Base-by-base conservation (phyloP, 1,140 invertebrate genomes). In the Bombus cullumanus region DNA sequence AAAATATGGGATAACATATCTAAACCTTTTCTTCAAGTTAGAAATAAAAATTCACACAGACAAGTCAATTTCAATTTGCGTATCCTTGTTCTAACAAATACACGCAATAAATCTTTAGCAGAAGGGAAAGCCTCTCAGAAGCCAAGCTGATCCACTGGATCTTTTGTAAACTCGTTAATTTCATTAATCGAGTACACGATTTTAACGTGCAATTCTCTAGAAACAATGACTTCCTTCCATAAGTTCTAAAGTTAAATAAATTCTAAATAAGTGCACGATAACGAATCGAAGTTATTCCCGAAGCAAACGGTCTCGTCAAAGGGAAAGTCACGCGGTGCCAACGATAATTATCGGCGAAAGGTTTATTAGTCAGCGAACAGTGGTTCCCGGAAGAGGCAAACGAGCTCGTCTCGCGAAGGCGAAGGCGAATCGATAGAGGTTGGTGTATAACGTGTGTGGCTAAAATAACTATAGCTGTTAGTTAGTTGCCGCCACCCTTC, bases 401-500 rank as follows among this genome's bases (percentile, higher is more conserved):
- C 59, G 83, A 88, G 74, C 75, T 81, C 73, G 83, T 88, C 13
- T 68, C 37, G 57, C 87, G 53, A 57, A 57, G 78, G 59, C 75
- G 13, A 82, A 81, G 72, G 79, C 83, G 85, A 89, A 90, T 90
- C 89, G 88, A 90, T 90, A 90, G 76, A 86, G 76, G 57, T 69
- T 75, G 28, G 71, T 9, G 41, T 22, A 22, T 53, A 78, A 62
- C 64, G 69, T 69, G 64, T 73, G 82, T 47, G 66, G 77, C 37
- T 84, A 37, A 68, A 82, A 76, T 68, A 81, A 89, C 53, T 53
- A 53, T 74, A 34, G 77, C 73, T 59, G 71, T 64, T 64, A 39
- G 41, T 69, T 59, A 64, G 43, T 88, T 37, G 75, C 86, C 79
- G 75, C 92, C 86, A 91, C 92, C 91, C 92, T 93, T 86, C 86